Evolutionary conservation across 35 echinoderm and acorn worm genomes (phyloP).

Genomic region (Stichopus chloronotus): DNA sequence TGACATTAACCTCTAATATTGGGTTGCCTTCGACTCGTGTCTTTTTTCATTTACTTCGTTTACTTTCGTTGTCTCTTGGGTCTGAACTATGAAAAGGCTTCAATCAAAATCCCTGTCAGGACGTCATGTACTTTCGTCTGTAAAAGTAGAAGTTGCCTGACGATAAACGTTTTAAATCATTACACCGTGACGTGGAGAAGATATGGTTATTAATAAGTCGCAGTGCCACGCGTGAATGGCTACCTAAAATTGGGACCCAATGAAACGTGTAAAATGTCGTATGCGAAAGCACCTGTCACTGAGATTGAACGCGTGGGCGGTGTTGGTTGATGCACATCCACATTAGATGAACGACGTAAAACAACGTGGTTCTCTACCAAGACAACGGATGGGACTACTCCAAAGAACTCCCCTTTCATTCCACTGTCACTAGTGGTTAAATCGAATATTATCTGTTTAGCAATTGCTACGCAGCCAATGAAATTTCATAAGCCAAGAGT

Average conservation of each 20-base stretch:
- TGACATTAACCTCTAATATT: slow-evolving; percentile 17
- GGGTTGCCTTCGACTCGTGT: neutral
- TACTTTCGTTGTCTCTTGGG: neutral
- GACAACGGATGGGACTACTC: too few relatives aligned
- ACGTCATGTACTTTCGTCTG: neutral
- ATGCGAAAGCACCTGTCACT: too few relatives aligned
- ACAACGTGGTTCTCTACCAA: too few relatives aligned
- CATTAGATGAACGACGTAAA: too few relatives aligned
- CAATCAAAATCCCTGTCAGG: neutral
- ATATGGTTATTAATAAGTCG: neutral
- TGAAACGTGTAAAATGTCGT: neutral
- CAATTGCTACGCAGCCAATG: too few relatives aligned
- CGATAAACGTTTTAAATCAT: neutral
- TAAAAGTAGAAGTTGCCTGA: neutral
- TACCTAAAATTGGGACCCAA: neutral
- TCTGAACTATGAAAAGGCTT: neutral
- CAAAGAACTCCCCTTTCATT: too few relatives aligned
- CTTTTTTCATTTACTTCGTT: neutral
- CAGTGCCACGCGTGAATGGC: neutral
- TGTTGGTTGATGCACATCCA: too few relatives aligned
- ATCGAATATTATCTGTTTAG: too few relatives aligned
- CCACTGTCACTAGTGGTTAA: too few relatives aligned
- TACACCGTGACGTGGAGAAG: neutral
- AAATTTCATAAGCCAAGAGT: too few relatives aligned
- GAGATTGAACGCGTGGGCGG: too few relatives aligned